Conservation (phyloP, 2,113 vertebrate species). For the Rhadina sibilatrix region DNA sequence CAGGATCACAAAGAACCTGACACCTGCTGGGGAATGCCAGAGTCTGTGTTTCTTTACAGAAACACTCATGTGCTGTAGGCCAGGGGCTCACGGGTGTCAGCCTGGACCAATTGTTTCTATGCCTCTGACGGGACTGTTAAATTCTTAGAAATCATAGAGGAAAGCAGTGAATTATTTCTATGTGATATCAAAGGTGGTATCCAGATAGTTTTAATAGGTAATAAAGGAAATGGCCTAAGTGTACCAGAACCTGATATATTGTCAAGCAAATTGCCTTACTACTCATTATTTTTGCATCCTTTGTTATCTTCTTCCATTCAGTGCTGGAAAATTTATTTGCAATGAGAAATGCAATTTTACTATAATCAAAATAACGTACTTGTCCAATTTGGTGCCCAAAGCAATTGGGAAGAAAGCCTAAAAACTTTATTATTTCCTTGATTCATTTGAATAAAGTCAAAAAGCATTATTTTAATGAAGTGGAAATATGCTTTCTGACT, state of each 20-base stretch:
- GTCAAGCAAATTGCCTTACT: background rate
- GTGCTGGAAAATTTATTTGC: constrained; percentile 5
- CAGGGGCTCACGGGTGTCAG: background rate
- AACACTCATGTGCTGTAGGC: accelerated
- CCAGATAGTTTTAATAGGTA: background rate
- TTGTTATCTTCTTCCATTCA: background rate
- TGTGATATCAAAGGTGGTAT: background rate
- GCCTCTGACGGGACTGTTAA: background rate
- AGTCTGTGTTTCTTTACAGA: accelerated
- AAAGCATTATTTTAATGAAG: constrained; percentile 7
- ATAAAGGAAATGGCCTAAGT: background rate
- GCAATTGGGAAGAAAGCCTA: background rate
- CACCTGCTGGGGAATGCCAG: background rate
- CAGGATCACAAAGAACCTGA: background rate
- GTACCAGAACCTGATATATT: background rate
- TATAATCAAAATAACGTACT: background rate
- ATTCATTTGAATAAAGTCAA: constrained; percentile 1
- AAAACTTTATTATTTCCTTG: constrained; percentile 1
- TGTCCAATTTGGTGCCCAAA: background rate
- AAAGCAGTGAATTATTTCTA: background rate
- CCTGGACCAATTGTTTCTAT: background rate
- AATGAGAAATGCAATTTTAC: background rate
- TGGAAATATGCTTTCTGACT: background rate
- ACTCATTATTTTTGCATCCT: background rate
- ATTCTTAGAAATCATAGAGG: background rate